Percentiles rank a stretch among this genome's conserved stretches.
These are phyloP conservation scores for Gymnoscelis rufifasciata DNA, from an alignment of 2,888 invertebrate species.

Conservation along the genomic window DNA sequence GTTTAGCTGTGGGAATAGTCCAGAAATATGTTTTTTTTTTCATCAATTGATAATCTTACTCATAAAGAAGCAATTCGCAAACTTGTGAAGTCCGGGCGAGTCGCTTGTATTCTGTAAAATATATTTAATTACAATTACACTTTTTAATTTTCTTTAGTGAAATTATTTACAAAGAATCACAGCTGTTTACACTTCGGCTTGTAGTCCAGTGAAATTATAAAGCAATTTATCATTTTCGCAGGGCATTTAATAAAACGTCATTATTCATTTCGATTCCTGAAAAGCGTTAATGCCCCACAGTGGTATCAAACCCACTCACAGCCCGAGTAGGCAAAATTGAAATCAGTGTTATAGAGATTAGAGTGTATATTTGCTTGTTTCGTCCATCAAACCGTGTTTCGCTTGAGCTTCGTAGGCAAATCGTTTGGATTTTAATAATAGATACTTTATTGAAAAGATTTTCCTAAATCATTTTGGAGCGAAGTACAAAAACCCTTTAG, in stretches of 20 bases:
- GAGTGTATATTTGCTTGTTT: conserved; percentile 19
- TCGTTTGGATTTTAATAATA: background rate
- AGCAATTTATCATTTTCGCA: conserved; percentile 57
- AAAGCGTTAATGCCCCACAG: conserved; percentile 43
- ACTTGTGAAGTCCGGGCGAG: no score
- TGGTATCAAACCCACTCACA: conserved; percentile 37
- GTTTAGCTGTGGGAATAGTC: no score
- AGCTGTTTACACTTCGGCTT: conserved; percentile 11
- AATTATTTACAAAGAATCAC: background rate
- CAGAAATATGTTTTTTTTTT: no score
- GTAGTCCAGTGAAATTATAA: conserved; percentile 49
- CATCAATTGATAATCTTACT: no score
- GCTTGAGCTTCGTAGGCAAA: background rate
- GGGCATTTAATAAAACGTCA: conserved; percentile 51
- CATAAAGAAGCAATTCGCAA: no score
- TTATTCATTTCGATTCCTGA: conserved; percentile 54
- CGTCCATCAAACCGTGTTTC: conserved; percentile 15
- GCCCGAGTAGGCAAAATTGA: conserved; percentile 25
- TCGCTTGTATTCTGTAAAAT: no score
- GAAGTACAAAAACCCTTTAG: no score
- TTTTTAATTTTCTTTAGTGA: no score
- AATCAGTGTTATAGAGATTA: conserved; percentile 22
- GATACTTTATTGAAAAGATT: no score
- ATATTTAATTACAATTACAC: no score
- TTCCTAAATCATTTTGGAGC: no score